Base-by-base conservation (phyloP, 23 tunicate genomes). In the Diplosoma virens region DNA sequence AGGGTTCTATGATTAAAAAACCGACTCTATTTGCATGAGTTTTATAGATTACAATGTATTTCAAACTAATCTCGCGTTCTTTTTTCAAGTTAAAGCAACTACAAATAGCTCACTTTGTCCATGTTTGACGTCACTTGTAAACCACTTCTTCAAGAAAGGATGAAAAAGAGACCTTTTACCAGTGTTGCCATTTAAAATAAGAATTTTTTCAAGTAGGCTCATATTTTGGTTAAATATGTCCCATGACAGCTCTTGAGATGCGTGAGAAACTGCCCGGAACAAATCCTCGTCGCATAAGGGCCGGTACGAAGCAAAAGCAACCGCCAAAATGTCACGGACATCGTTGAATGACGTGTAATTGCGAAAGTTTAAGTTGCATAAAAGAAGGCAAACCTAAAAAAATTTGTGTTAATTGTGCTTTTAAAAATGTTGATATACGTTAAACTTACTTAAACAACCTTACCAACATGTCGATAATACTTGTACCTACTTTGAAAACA, bases 271-370 rank as follows among this genome's bases (percentile, higher is more conserved):
- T 6, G 89, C 85, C 79, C 87, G 94, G 54, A 76, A 95, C 7
- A 95, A 59, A 32, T 95, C 93, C 27, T 95, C 93, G 54, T 95
- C 99, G 36, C 74, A 77, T 2, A 95, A 66, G 2, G 99, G 99
- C 61, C 89, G 89, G 63, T 89, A 73, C 1, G 96, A 77, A 3
- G 99, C 99, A 4, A 95, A 33, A 7, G 88, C 83, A 28, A 95
- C 84, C 4, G 93, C 73, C 0, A 95, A 25, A 18, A 95, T 67
- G 76, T 77, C 92, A 9, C 84, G 75, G 11, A 89, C 97, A 3
- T 95, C 84, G 58, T 80, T 81, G 50, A 81, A 95, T 14, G 93
- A 75, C 7, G 93, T 53, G 56, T 84, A 61, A 59, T 81, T 85
- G 61, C 77, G 59, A 33, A 95, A 95, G 17, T 64, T 59, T 41